Conservation (phyloP, 2,797 vertebrate species). For the Enteromius trimaculatus region DNA sequence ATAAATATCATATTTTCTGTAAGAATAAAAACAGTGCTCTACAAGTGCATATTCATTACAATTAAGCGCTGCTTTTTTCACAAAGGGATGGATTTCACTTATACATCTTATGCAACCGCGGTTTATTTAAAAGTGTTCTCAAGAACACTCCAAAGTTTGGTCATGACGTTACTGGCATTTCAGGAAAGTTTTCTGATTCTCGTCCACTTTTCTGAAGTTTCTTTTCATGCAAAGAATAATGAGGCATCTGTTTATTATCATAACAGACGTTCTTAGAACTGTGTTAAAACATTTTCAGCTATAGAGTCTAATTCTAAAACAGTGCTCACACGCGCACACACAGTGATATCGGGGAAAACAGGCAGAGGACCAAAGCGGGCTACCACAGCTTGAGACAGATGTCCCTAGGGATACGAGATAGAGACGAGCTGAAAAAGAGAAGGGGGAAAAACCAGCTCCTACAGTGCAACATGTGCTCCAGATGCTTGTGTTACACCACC, state of each 20-base stretch:
- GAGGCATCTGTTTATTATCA: conserved; percentile 32
- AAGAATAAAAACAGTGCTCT: neutral
- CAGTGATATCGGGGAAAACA: conserved; percentile 37
- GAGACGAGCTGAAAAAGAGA: conserved; percentile 4
- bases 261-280: conserved; percentile 24
- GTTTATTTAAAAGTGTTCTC: neutral
- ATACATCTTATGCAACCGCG: neutral
- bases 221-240: conserved; percentile 29
- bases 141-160: neutral
- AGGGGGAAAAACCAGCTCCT: conserved; percentile 54
- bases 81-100: neutral
- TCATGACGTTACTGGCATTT: neutral
- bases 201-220: conserved; percentile 19
- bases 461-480: conserved; percentile 45
- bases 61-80: neutral
- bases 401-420: conserved; percentile 47
- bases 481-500: conserved; percentile 41
- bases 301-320: conserved; percentile 37
- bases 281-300: conserved; percentile 19
- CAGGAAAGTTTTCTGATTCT: conserved; percentile 10
- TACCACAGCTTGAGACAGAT: conserved; percentile 48
- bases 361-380: conserved; percentile 43
- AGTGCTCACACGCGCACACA: conserved; percentile 16
- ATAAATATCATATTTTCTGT: neutral
- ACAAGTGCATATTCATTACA: neutral